Evolutionary conservation across 2,888 invertebrate genomes (phyloP), one percentile per base, ranked within the genome.

Genomic region (Dasysyrphus tricinctus): DNA sequence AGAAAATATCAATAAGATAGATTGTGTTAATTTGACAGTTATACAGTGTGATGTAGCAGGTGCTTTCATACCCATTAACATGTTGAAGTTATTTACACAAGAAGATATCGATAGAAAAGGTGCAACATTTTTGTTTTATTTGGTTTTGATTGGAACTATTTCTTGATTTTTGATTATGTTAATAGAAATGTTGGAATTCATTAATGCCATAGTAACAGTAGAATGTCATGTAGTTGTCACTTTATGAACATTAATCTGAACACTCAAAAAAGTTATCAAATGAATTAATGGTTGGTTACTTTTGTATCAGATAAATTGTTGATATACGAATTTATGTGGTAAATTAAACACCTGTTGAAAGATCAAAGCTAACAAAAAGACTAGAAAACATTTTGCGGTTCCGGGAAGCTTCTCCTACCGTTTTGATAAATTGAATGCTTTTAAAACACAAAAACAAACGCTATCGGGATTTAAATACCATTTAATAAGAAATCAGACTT

Each of bases 11-110:
- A 69, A 69, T 69, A 39, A 69, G 69, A 69, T 39, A 39, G 6
- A 12, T 65, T 16, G 67, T 67, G 24, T 81, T 61, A 32, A n/a
- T 73, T 73, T 81, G 81, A 81, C 81, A 77, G 69, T 8, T 54
- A 34, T 24, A 24, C 24, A 24, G 24, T 3, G 24, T 19, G 19
- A 11, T 54, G 69, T 69, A 39, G 8, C 54, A 54, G 11, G 24
- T 69, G n/a, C 67, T 8, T 34, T 34, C 34, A 34, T 14, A 16
- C 12, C 5, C 8, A 67, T 67, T 67, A 16, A 29, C 16, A 29
- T 4, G 7, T 42, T 42, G 7, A 61, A 42, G 14, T 49, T 34
- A 11, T 65, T 65, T 61, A 42, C 39, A 24, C 24, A 29, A n/a
- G 24, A n/a, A 24, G 5, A 14, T 19, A 24, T 24, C 24, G 1